Percentiles rank a stretch among this genome's conserved stretches.
These are phyloP conservation scores for Drosophila ohnishii DNA, from an alignment of 1,140 invertebrate genomes.

Conservation along the genomic window DNA sequence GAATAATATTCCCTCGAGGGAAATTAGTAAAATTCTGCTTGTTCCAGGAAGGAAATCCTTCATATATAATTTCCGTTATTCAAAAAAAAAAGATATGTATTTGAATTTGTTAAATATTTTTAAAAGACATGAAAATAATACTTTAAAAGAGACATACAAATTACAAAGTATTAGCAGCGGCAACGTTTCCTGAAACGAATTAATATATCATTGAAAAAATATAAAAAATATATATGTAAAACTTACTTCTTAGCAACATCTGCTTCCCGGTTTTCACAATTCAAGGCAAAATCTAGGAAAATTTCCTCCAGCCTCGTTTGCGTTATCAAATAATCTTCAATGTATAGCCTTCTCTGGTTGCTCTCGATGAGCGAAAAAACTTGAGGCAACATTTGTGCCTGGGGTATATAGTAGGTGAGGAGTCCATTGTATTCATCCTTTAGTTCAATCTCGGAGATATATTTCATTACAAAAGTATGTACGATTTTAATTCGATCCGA, in stretches of 20 bases:
- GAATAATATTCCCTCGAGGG: background rate
- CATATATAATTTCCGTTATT: background rate
- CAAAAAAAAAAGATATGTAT: no score
- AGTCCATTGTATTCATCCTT: slow-evolving; percentile 90
- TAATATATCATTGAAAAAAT: no score
- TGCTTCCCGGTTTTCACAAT: background rate
- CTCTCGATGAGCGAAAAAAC: slow-evolving; percentile 90
- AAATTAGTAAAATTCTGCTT: background rate
- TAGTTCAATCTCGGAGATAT: slow-evolving; percentile 21
- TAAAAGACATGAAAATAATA: background rate
- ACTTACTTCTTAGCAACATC: background rate
- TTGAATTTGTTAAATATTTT: background rate
- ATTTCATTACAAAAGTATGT: slow-evolving; percentile 13
- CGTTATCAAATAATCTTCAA: slow-evolving; percentile 92
- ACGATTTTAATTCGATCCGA: slow-evolving; percentile 1
- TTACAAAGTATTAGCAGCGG: slow-evolving; percentile 1
- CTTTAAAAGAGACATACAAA: background rate
- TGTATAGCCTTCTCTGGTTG: slow-evolving; percentile 84
- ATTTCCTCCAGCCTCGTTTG: slow-evolving; percentile 94
- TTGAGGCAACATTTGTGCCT: slow-evolving; percentile 86
- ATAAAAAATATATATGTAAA: no score
- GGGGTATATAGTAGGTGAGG: slow-evolving; percentile 88
- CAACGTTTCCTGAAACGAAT: slow-evolving; percentile 11
- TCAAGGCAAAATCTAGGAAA: slow-evolving; percentile 84
- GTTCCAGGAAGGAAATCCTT: background rate